Evolutionary conservation across 92 coral and sea anemone species (phyloP).

Genomic region (Scolanthus callimorphus): DNA sequence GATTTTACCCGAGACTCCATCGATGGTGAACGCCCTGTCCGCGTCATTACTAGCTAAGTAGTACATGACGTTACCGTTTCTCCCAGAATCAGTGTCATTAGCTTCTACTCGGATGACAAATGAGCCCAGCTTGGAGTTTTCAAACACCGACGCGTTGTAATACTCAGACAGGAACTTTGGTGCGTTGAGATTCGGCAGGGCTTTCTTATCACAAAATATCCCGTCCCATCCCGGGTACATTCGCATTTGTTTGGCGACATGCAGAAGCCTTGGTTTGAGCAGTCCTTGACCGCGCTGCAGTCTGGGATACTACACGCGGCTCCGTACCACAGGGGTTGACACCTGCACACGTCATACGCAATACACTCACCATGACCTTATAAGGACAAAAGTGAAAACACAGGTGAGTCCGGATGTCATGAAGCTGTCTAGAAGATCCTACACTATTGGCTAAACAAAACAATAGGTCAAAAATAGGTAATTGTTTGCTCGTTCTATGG

Average conservation of each 20-base stretch:
- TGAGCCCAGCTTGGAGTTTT: slow-evolving; percentile 41
- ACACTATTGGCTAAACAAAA: too few relatives aligned
- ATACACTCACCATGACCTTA: slow-evolving; percentile 61
- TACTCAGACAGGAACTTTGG: slow-evolving; percentile 34
- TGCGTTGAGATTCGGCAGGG: slow-evolving; percentile 42
- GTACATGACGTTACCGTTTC: slow-evolving; percentile 52
- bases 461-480: too few relatives aligned
- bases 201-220: slow-evolving; percentile 30
- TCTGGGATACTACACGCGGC: slow-evolving; percentile 65
- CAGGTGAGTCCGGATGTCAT: too few relatives aligned
- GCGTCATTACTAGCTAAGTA: slow-evolving; percentile 12
- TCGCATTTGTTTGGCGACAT: slow-evolving; percentile 52
- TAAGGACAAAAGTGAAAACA: too few relatives aligned
- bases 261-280: slow-evolving; percentile 66
- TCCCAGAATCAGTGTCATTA: slow-evolving; percentile 60
- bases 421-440: too few relatives aligned
- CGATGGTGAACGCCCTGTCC: slow-evolving; percentile 34
- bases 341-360: slow-evolving; percentile 44
- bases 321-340: slow-evolving; percentile 54
- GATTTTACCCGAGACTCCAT: slow-evolving; percentile 47
- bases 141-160: slow-evolving; percentile 53
- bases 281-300: slow-evolving; percentile 50
- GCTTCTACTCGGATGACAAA: slow-evolving; percentile 44
- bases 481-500: too few relatives aligned
- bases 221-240: slow-evolving; percentile 71